phyloP scores from a whole-genome alignment of 2,888 invertebrate genomes.

The Eustalomyia histrio region DNA sequence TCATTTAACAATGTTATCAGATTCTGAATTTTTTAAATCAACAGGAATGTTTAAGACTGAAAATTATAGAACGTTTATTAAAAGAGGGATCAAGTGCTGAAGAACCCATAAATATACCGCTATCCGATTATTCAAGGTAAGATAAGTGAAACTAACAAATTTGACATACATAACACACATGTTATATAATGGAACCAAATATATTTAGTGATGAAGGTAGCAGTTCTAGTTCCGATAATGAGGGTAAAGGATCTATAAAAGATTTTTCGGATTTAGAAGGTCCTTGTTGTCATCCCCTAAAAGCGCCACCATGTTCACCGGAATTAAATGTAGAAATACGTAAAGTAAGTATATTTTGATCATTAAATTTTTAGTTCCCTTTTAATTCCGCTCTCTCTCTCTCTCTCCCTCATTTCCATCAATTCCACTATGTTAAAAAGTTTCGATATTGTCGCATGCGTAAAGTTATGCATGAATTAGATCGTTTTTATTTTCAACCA shows the following conservation, averaged over 20 bases:
- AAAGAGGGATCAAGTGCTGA: slow-evolving; percentile 93
- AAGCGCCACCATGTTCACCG: slow-evolving; percentile 87
- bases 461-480: slow-evolving; percentile 75
- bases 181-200: not conserved
- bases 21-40: slow-evolving; percentile 67
- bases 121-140: slow-evolving; percentile 94
- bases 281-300: slow-evolving; percentile 79
- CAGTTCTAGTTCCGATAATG: slow-evolving; percentile 86
- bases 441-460: slow-evolving; percentile 73
- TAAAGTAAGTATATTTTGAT: slow-evolving; percentile 70
- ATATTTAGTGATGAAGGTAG: slow-evolving; percentile 88
- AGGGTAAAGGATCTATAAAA: slow-evolving; percentile 78
- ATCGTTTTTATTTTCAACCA: slow-evolving; percentile 76
- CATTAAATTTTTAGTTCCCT: not conserved
- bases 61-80: slow-evolving; percentile 88
- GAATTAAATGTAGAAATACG: slow-evolving; percentile 79
- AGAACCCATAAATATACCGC: slow-evolving; percentile 90
- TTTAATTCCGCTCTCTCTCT: not conserved
- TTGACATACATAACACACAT: too few species aligned
- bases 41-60: slow-evolving; percentile 87
- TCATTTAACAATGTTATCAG: slow-evolving; percentile 56
- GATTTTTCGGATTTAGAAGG: slow-evolving; percentile 77
- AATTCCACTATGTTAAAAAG: slow-evolving; percentile 61
- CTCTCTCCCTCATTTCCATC: not conserved
- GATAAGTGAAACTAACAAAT: not conserved